Evolutionary conservation across 2,888 invertebrate genomes (phyloP), one percentile per base, ranked within the genome.

Genomic region (Mayetiola destructor): DNA sequence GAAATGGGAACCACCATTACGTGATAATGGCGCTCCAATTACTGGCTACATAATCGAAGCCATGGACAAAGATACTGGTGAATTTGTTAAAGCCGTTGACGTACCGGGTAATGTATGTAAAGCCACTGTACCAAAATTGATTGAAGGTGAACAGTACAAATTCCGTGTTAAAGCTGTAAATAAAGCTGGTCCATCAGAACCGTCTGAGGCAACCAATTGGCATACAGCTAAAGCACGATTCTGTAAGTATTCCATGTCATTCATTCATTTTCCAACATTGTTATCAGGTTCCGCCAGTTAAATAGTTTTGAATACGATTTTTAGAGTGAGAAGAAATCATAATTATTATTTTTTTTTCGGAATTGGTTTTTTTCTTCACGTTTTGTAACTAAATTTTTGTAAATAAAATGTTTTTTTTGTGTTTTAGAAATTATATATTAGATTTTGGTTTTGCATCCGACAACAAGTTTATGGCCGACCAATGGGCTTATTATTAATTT

Each of bases 71-170:
- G 89, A 88, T 68, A 80, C 85, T 36, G 85, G 87, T 8, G 80
- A 81, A 63, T 92, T 88, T 72, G 82, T 86, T 30, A 92, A 91
- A 75, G 89, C 86, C 18, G 84, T 81, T 0, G 91, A 92, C 73
- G 81, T 89, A 53, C 80, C 83, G 61, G 93, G 92, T 57, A 87
- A 88, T 59, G 75, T 82, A 58, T 89, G 88, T 68, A 84, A 85
- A 65, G 95, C 91, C 29, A 84, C 87, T 9, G 93, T 97, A 0
- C 85, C 85, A 0, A 87, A 87, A 71, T 74, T 96, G 64, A 90
- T 91, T 67, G 91, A 93, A 73, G 93, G 93, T 20, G 91, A 91
- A 71, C 92, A 93, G 67, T 96, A 96, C 70, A 93, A 95, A 71
- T 96, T 95, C 79, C 77, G 93, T 35, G 81, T 94, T 2, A 79